Base-by-base conservation (phyloP, 2,797 vertebrate species). In the Chaetodon trifasciatus region DNA sequence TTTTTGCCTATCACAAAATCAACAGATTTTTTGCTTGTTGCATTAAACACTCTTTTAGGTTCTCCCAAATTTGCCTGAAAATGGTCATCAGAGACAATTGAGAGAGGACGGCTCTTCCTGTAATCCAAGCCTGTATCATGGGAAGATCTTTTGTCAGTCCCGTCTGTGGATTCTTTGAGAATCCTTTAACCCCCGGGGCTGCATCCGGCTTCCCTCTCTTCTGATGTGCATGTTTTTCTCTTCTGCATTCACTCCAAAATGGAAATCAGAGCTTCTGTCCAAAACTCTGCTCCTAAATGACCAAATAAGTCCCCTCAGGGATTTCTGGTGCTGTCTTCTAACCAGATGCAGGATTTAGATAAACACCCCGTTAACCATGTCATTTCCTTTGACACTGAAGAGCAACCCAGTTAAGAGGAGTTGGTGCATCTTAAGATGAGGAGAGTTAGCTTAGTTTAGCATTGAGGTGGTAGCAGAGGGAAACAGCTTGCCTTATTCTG, bases 271-370 rank as follows among this genome's bases (percentile, higher is more conserved):
- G 16, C 35, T 28, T 69, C 44, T 28, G 13, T 57, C 12, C 3
- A 0, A 60, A 44, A 9, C 23, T 42, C 32, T 46, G 28, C 16
- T 39, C 15, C 17, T 28, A n/a, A 21, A 17, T 23, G 56, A 44
- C 11, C 21, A 5, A 49, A 37, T 15, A 32, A 63, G 28, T 46
- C 35, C 65, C 40, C 1, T 13, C 15, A 35, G 23, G 28, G 49
- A 40, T 21, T 12, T 4, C 0, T 0, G 3, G 1, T 0, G 1
- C 6, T 74, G 64, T 1, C 8, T 28, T 50, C 3, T 28, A 0
- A 46, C 63, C 53, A 49, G 32, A 55, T 60, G 17, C 13, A 24
- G 5, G 37, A 46, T 44, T 49, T 32, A 46, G 28, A 61, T 3
- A 50, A 63, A 32, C 47, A 53, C 13, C 56, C 46, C 23, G 6